phyloP scores from a whole-genome alignment of 2,888 invertebrate genomes.

The Peribatodes rhomboidaria region DNA sequence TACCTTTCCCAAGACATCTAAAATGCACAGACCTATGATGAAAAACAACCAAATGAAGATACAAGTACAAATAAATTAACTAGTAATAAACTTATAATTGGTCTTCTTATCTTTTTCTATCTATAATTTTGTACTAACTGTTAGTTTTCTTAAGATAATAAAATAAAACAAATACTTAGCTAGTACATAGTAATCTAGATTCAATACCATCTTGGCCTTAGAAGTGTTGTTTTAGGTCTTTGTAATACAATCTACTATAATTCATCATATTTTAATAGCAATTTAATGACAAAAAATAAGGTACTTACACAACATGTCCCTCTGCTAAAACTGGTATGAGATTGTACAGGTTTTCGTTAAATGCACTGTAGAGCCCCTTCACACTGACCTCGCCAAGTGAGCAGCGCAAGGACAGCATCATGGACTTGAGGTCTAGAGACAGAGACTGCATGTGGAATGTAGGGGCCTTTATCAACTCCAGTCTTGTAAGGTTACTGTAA shows the following conservation, averaged over 20 bases:
- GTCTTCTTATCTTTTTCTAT: too few relatives aligned
- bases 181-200: too few relatives aligned
- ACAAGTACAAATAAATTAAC: too few relatives aligned
- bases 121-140: too few relatives aligned
- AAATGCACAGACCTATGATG: constrained; percentile 53
- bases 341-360: constrained; percentile 81
- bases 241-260: neutral
- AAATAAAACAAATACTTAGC: too few relatives aligned
- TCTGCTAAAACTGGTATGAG: constrained; percentile 80
- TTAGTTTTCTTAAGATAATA: too few relatives aligned
- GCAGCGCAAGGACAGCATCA: constrained; percentile 71
- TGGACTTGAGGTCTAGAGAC: constrained; percentile 76
- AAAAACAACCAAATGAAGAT: neutral
- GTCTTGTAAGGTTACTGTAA: constrained; percentile 75
- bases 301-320: constrained; percentile 82
- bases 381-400: constrained; percentile 80
- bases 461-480: constrained; percentile 75
- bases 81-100: too few relatives aligned
- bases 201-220: too few relatives aligned
- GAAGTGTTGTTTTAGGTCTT: too few relatives aligned
- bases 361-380: constrained; percentile 79
- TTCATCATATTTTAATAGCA: neutral
- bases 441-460: constrained; percentile 78
- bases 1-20: constrained; percentile 5
- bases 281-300: too few relatives aligned